Evolutionary conservation across 1,140 invertebrate species (phyloP), one percentile per base, ranked within the genome.

Genomic region (Cydia pomonella): DNA sequence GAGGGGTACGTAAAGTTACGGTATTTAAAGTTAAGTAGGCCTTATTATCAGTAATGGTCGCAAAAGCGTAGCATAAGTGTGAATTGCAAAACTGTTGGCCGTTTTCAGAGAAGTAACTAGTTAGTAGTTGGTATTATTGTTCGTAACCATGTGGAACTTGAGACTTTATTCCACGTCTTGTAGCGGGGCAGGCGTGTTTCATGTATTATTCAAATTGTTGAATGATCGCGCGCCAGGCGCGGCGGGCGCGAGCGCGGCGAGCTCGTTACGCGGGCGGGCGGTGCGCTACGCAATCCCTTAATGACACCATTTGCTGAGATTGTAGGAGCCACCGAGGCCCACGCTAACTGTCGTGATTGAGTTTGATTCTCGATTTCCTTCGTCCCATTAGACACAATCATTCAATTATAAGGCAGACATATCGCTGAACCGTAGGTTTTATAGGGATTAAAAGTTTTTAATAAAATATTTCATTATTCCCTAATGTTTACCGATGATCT

Each of bases 131-230:
- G 29, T 10, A 47, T 50, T 50, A n/a, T n/a, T 50, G 47, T 50
- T 50, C 13, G 2, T 50, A 50, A n/a, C 47, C 47, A 16, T 16
- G 25, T 66, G 12, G 13, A 13, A 66, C 27, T 66, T 66, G 63
- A 66, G 27, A 66, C n/a, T 66, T 66, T 66, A 66, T 66, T 66
- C 63, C 63, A 66, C 27, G 25, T 29, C 63, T 33, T 66, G 12
- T 18, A n/a, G n/a, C 38, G 47, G 29, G 74, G 75, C 25, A 33
- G 73, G 79, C 71, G 77, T 74, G 74, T 81, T 82, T 78, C 82
- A 80, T 82, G 78, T 86, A 87, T 88, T 87, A 88, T 88, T 88
- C 83, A 87, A 84, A 86, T 84, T 79, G 80, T 79, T 82, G 80
- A 80, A 80, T 86, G 81, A 87, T 86, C 79, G 76, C 76, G 77